These are phyloP conservation scores for Tolmerus cingulatus DNA, from an alignment of 2,888 invertebrate genomes.

Conservation along the genomic window DNA sequence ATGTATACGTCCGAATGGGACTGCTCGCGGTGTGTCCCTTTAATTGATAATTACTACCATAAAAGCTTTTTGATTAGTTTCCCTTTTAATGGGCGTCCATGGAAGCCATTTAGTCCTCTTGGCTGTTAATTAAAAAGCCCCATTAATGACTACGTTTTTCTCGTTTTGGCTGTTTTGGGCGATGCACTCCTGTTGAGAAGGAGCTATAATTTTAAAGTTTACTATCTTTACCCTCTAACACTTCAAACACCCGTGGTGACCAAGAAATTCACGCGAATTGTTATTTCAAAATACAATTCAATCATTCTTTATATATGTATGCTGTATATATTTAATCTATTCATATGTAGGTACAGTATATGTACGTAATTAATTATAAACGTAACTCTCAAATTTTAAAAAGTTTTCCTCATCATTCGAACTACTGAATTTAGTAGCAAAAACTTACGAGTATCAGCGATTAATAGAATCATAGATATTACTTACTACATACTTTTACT, in stretches of 20 bases:
- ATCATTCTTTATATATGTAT: too few relatives aligned
- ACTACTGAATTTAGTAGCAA: too few relatives aligned
- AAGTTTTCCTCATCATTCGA: too few relatives aligned
- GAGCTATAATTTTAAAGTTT: background rate
- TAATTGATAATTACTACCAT: constrained; percentile 48
- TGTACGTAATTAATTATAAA: too few relatives aligned
- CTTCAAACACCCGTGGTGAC: background rate
- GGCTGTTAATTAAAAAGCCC: constrained; percentile 25
- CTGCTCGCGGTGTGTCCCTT: constrained; percentile 36
- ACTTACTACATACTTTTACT: too few relatives aligned
- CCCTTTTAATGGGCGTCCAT: constrained; percentile 32
- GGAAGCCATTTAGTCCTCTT: background rate
- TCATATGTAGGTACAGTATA: too few relatives aligned
- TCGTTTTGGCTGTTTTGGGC: background rate
- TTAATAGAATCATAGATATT: too few relatives aligned
- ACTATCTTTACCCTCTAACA: background rate
- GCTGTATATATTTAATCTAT: too few relatives aligned
- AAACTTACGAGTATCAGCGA: too few relatives aligned
- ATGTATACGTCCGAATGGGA: background rate
- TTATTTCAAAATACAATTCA: too few relatives aligned
- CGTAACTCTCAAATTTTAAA: too few relatives aligned
- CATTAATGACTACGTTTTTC: background rate
- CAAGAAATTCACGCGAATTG: background rate
- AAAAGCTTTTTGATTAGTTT: constrained; percentile 47
- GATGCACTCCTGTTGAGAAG: background rate